Percentiles rank a stretch among this genome's conserved stretches.
These are phyloP conservation scores for Thereva nobilitata DNA, from an alignment of 2,888 invertebrate genomes.

Conservation along the genomic window DNA sequence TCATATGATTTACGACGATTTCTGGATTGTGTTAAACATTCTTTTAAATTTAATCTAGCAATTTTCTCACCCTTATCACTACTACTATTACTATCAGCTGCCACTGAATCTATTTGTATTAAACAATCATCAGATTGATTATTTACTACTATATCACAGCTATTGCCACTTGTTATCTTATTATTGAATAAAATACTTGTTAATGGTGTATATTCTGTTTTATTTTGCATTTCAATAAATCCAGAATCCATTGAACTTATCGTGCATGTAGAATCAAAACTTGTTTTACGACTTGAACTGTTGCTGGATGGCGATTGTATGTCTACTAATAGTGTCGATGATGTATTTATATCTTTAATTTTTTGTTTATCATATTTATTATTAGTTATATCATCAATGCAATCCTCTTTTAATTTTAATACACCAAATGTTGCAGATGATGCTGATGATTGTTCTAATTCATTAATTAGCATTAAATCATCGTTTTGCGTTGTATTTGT, in stretches of 20 bases:
- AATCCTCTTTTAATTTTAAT: no score
- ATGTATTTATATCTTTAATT: no score
- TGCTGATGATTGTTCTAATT: no score
- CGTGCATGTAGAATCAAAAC: conserved; percentile 58
- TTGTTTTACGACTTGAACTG: conserved; percentile 57
- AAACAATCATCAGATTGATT: conserved; percentile 15
- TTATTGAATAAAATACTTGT: conserved; percentile 7
- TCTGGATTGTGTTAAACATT: conserved; percentile 57
- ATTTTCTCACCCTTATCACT: conserved; percentile 49
- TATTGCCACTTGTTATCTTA: conserved; percentile 15
- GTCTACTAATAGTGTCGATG: conserved; percentile 5
- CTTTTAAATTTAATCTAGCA: conserved; percentile 54
- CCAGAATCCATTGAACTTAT: conserved; percentile 59
- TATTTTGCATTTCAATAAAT: conserved; percentile 57
- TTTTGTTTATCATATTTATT: no score
- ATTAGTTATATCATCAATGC: no score
- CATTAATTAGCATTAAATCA: no score
- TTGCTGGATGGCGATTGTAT: conserved; percentile 48
- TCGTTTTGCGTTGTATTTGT: neutral
- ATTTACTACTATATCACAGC: conserved; percentile 29
- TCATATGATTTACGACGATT: conserved; percentile 59
- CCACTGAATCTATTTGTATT: conserved; percentile 3
- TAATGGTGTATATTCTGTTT: conserved; percentile 26
- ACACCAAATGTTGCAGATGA: no score
- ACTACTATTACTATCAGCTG: neutral